A percentile compares a stretch with the other conserved stretches of the same genome.
These are phyloP conservation scores for Luehdorfia chinensis DNA, from an alignment of 1,140 invertebrate species.

Conservation along the genomic window DNA sequence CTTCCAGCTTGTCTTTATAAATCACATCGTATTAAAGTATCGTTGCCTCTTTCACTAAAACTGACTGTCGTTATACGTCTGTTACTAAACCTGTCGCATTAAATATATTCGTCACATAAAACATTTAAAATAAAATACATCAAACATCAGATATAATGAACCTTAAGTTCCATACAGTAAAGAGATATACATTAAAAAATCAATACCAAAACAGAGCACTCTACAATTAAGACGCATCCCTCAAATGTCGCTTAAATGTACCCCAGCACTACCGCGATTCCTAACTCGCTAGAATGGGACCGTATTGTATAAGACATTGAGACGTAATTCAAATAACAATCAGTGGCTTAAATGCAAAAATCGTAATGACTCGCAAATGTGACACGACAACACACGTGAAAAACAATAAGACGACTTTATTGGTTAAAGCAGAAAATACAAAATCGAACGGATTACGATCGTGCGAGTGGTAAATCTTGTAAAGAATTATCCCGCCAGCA, in stretches of 20 bases:
- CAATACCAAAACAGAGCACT: slow-evolving; percentile 61
- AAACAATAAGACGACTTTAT: slow-evolving; percentile 7
- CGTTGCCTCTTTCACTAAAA: no score
- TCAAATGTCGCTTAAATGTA: slow-evolving; percentile 50
- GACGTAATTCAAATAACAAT: slow-evolving; percentile 28
- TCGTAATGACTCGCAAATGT: slow-evolving; percentile 18
- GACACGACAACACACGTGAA: slow-evolving; percentile 1
- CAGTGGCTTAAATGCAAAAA: slow-evolving; percentile 26
- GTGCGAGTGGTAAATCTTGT: slow-evolving; percentile 11
- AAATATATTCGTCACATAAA: no score
- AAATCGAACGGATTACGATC: slow-evolving; percentile 5
- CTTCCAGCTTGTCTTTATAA: no score
- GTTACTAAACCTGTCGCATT: no score
- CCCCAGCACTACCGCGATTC: no score
- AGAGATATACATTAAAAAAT: slow-evolving; percentile 66
- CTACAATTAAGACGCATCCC: slow-evolving; percentile 72
- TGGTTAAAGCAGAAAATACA: not conserved
- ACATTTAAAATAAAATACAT: no score
- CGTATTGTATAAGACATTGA: slow-evolving; percentile 4
- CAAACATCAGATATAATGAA: no score
- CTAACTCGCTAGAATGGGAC: no score
- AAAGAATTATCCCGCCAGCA: slow-evolving; percentile 50
- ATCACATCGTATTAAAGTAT: no score
- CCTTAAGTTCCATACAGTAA: no score
- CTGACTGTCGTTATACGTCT: no score